Evolutionary conservation across 1,140 invertebrate genomes (phyloP).

Genomic region (Hydropsyche tenuis): DNA sequence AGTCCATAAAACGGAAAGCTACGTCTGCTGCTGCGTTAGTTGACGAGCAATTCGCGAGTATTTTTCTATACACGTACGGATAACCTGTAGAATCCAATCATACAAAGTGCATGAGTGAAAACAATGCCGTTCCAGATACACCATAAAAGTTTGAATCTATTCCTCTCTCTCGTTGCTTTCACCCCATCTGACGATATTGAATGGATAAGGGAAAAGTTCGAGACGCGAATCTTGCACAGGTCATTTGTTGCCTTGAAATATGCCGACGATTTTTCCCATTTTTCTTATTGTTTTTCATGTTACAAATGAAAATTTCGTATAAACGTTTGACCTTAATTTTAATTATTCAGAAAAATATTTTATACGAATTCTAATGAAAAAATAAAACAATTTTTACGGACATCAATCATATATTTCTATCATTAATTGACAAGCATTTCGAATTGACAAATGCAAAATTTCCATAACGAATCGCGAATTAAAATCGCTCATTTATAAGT

Average conservation of each 20-base stretch:
- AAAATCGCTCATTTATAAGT: too few species aligned
- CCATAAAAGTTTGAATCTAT: slow-evolving; percentile 38
- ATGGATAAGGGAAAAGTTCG: slow-evolving; percentile 37
- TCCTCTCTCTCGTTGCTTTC: slow-evolving; percentile 13
- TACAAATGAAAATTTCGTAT: too few species aligned
- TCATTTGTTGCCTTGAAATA: slow-evolving; percentile 33
- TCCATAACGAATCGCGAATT: too few species aligned
- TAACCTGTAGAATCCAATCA: slow-evolving; percentile 40
- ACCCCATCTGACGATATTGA: slow-evolving; percentile 12
- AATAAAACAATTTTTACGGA: too few species aligned
- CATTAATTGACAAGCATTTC: too few species aligned
- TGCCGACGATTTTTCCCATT: slow-evolving; percentile 6
- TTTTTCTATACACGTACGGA: too few species aligned
- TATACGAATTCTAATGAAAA: too few species aligned
- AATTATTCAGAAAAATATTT: too few species aligned
- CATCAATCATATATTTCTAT: too few species aligned
- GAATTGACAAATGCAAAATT: too few species aligned
- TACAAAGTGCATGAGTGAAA: slow-evolving; percentile 32
- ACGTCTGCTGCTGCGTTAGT: background rate
- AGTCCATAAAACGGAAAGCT: too few species aligned
- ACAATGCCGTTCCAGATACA: slow-evolving; percentile 20
- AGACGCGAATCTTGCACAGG: slow-evolving; percentile 24
- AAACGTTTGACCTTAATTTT: too few species aligned
- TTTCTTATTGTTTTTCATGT: background rate
- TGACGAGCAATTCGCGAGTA: background rate